Conservation (phyloP, 2,113 vertebrate species). For the Cryptomyrus ogoouensis region DNA sequence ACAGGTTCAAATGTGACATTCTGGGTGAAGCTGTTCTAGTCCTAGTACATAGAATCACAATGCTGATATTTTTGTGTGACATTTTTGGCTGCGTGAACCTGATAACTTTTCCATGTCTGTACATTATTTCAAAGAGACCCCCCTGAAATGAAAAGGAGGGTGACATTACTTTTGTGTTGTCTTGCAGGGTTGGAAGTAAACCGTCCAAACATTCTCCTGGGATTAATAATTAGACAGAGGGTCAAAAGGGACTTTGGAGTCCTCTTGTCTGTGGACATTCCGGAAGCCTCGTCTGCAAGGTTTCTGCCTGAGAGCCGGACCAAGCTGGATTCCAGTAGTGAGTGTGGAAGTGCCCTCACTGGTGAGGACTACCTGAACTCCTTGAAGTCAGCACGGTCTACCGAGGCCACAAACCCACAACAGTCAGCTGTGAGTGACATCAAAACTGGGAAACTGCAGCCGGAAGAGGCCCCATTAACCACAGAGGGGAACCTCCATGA, state of each 20-base stretch:
- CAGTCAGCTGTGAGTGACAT: constrained; percentile 54
- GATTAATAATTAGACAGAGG: constrained; percentile 89
- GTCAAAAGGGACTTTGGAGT: constrained; percentile 71
- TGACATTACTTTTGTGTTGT: constrained; percentile 17
- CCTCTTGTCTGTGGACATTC: constrained; percentile 61
- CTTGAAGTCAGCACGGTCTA: constrained; percentile 67
- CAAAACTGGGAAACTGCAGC: constrained; percentile 25
- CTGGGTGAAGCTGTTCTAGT: neutral
- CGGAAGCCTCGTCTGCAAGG: constrained; percentile 54
- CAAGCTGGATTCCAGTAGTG: constrained; percentile 56
- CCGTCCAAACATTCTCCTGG: constrained; percentile 85
- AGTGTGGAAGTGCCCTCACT: constrained; percentile 56
- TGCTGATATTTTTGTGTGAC: neutral
- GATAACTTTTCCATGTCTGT: neutral
- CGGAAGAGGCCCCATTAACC: constrained; percentile 51
- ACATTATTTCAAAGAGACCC: neutral
- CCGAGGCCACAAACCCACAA: constrained; percentile 71
- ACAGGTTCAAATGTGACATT: neutral
- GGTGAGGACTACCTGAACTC: constrained; percentile 81
- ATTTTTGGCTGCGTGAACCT: neutral
- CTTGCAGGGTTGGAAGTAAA: constrained; percentile 83
- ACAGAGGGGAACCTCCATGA: constrained; percentile 68
- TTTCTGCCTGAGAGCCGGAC: constrained; percentile 76
- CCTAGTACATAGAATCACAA: neutral
- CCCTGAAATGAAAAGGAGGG: neutral